Evolutionary conservation across 2,113 vertebrate species (phyloP), one percentile per base, ranked within the genome.

Genomic region (Thomomys bottae): DNA sequence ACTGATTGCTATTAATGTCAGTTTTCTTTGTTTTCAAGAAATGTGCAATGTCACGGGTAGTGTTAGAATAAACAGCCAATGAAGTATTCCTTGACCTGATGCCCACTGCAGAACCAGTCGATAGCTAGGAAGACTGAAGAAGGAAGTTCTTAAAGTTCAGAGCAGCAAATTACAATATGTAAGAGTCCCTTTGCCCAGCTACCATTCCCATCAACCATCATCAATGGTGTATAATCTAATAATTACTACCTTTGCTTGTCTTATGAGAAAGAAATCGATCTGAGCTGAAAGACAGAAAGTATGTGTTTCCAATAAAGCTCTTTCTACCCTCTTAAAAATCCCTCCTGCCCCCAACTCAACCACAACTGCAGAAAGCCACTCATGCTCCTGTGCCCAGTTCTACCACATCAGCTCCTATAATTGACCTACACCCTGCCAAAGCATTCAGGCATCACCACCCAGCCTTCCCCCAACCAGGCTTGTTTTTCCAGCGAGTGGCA

Each of bases 81-180:
- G 61, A 77, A 34, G 2, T 57, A 32, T 32, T 45, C 80, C 36
- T 72, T 45, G 40, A 24, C 1, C 54, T 57, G 10, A 15, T 30
- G 28, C 66, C 66, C 86, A 17, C 61, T 30, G 8, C 1, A 30
- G 72, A 78, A n/a, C 42, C 70, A 24, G 34, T 59, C 14, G 8
- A 71, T 4, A 15, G 34, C 30, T 8, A 81, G 3, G 72, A 81
- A 77, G 67, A 80, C 71, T 71, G 70, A 64, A 87, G 15, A 77
- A 94, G 80, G 63, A 91, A 36, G 57, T 59, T n/a, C 57, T 63
- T 59, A 23, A 90, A 84, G 72, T 64, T 92, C 72, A 78, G 78
- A 81, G 78, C 87, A 92, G 78, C 34, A 94, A 92, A 94, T 91
- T 61, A 89, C 92, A 92, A 79, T 57, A 73, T 2, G n/a, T 49